Base-by-base conservation (phyloP, 2,888 invertebrate species). In the Machimus atricapillus region DNA sequence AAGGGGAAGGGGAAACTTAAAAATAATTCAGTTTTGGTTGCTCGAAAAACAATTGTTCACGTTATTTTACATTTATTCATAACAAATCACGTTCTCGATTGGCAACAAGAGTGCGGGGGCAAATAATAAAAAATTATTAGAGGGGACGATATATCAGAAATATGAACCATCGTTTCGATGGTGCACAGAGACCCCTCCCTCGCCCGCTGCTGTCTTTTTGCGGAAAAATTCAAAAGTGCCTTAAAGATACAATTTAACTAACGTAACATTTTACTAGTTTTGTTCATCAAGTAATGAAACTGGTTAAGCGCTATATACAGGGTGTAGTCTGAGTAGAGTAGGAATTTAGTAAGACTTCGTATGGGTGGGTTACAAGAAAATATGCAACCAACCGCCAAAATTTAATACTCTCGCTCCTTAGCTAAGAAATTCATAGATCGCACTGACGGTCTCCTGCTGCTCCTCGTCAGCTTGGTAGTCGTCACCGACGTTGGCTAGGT, bases 341-440 rank as follows among this genome's bases (percentile, higher is more conserved):
- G 85, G 85, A 85, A 74, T 73, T 46, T 46, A 43, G 74, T 85
- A 31, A 56, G 19, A 74, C 27, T 66, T 23, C 0, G 66, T 27
- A 19, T 4, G 52, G 52, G n/a, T 52, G 27, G 74, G 46, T 8
- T 37, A 31, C 74, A 85, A 85, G 85, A 85, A 85, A 85, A 85
- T 85, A 46, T 74, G 74, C 6, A 66, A n/a, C 27, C 66, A 8
- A 27, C 27, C 82, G 23, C 82, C 81, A 74, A 66, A 37, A 56
- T 58, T 23, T 46, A 86, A 83, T 27, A 23, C 19, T 66, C 66
- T 66, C 23, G 58, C 58, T 58, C 52, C 83, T 88, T 87, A 88
- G 81, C 88, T 88, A 56, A 87, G 83, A 66, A 82, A 88, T 56
- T 88, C 87, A 56, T 88, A 87, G 56, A 52, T 73, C 16, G 87